Base-by-base conservation (phyloP, 2,888 invertebrate genomes). In the Dorcus hopei region DNA sequence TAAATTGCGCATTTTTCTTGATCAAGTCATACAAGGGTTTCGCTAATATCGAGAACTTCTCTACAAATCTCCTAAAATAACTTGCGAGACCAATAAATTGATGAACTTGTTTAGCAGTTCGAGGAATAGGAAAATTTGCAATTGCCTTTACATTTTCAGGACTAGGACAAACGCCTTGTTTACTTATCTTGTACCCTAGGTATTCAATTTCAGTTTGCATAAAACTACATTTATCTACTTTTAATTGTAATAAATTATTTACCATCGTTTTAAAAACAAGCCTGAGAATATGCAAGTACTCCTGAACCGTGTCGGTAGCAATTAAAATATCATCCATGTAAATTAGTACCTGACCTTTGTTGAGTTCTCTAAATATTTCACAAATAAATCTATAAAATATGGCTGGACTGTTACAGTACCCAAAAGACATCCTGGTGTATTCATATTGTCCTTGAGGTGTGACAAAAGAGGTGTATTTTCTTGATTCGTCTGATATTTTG, bases 381-480 rank as follows among this genome's bases (percentile, higher is more conserved):
- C 43, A 38, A 9, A 52, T 16, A 43, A 40, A 56, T 11, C 56
- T 14, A 26, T 41, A 48, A 41, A 57, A 59, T 5, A 43, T 26
- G 39, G 55, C 47, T 7, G 47, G 54, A 38, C 50, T 54, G 16
- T 58, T 58, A 26, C 42, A 33, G 14, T 50, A 38, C 7, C 59
- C 59, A 49, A 59, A 59, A 7, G 56, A 52, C 9, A 47, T 11
- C 49, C 41, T 45, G 14, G 40, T 9, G 43, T 49, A 60, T 40
- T 60, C 57, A 40, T 33, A 60, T 33, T 60, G 60, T 0, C 60
- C 57, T 8, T 41, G 14, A 14, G 40, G 57, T 4, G 60, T 60
- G 3, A 60, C 49, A 45, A 60, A 60, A 19, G 54, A 60, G 2
- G 54, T 54, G 40, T 47, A 60, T 33, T 60, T 60, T 40, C 38